A percentile compares a stretch with the other conserved stretches of the same genome.
These are phyloP conservation scores for Eristalinus sepulchralis DNA, from an alignment of 2,888 invertebrate species.

Conservation along the genomic window DNA sequence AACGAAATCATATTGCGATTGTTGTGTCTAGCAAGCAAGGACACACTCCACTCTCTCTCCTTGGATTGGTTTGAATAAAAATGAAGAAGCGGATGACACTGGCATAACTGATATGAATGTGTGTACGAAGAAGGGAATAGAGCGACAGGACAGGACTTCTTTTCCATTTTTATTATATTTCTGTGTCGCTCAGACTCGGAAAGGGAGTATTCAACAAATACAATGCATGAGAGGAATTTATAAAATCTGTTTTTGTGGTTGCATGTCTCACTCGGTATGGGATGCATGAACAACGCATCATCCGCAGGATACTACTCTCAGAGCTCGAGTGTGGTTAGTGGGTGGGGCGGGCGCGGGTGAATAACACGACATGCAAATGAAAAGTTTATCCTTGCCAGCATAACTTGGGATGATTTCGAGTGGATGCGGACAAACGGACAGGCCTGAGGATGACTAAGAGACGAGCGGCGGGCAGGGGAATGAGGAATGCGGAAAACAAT, in stretches of 20 bases:
- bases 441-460: slow-evolving; percentile 10
- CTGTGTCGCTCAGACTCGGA: slow-evolving; percentile 10
- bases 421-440: slow-evolving; percentile 20
- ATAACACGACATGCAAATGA: slow-evolving; percentile 65
- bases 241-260: slow-evolving; percentile 70
- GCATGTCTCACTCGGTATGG: slow-evolving; percentile 56
- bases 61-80: slow-evolving; percentile 60
- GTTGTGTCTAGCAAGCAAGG: slow-evolving; percentile 58
- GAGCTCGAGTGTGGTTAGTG: not conserved
- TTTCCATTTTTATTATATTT: slow-evolving; percentile 24
- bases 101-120: slow-evolving; percentile 45
- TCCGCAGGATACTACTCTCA: slow-evolving; percentile 38
- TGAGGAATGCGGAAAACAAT: not conserved
- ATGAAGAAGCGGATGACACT: slow-evolving; percentile 59
- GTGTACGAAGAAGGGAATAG: slow-evolving; percentile 34
- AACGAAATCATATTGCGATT: slow-evolving; percentile 66
- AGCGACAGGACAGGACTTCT: slow-evolving; percentile 40
- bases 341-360: slow-evolving; percentile 3
- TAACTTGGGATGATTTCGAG: slow-evolving; percentile 66
- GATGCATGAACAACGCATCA: slow-evolving; percentile 64
- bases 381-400: slow-evolving; percentile 68
- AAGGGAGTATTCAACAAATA: slow-evolving; percentile 40
- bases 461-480: not conserved
- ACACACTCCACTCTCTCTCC: slow-evolving; percentile 34
- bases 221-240: slow-evolving; percentile 69